Evolutionary conservation across 37 sponge, comb jelly and placozoan species (phyloP).

Genomic region (Cladorhizidae sp.): DNA sequence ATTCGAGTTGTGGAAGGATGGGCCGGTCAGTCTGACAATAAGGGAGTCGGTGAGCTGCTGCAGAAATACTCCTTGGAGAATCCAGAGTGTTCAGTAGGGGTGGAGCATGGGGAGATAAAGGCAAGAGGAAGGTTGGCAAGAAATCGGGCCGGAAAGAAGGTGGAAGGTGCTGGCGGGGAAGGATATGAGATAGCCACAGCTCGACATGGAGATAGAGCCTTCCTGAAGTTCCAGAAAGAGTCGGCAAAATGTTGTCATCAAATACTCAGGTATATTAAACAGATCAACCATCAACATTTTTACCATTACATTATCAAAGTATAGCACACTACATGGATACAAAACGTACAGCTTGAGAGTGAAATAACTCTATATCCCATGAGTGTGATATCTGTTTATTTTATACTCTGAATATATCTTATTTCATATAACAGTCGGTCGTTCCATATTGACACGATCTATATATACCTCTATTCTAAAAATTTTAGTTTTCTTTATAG

Average conservation of each 20-base stretch:
- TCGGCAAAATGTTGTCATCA: constrained; percentile 57
- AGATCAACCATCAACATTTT: too few species aligned
- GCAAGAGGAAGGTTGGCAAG: not conserved
- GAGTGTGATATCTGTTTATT: too few species aligned
- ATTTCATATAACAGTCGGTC: too few species aligned
- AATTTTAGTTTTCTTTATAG: too few species aligned
- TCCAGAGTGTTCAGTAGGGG: not conserved
- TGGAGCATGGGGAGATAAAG: not conserved
- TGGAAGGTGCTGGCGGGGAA: constrained; percentile 21
- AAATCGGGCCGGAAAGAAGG: not conserved
- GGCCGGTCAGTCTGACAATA: not conserved
- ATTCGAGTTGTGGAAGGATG: constrained; percentile 48
- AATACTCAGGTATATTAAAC: constrained; percentile 43
- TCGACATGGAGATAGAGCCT: constrained; percentile 68
- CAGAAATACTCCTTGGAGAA: constrained; percentile 26
- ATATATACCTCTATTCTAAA: too few species aligned
- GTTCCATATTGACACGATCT: too few species aligned
- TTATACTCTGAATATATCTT: too few species aligned
- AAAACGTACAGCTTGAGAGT: too few species aligned
- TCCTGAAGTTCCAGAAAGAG: constrained; percentile 73
- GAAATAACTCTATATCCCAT: too few species aligned
- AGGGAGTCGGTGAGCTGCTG: constrained; percentile 10
- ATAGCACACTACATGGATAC: too few species aligned
- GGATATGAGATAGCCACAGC: constrained; percentile 69
- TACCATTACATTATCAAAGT: too few species aligned